Base-by-base conservation (phyloP, 2,888 invertebrate genomes). In the Morpho helenor region DNA sequence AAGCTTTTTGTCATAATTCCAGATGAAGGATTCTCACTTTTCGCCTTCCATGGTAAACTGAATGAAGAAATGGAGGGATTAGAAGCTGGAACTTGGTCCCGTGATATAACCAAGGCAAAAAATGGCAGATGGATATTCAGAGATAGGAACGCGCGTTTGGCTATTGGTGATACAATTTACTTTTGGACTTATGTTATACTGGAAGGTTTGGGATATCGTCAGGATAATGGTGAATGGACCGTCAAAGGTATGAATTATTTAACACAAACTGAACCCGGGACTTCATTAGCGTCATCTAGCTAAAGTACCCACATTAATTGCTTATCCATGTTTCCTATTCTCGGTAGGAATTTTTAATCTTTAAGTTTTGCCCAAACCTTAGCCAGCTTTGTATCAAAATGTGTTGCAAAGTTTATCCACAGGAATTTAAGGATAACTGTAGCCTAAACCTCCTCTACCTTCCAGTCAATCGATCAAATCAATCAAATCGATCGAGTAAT, bases 181-280 rank as follows among this genome's bases (percentile, higher is more conserved):
- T 96, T 94, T 76, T 96, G 96, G 96, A 92, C 95, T 0, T 95
- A 93, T 70, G 94, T 94, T 0, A 90, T 94, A 51, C 93, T 93
- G 70, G 84, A 94, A 65, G 94, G 94, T 0, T 75, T 94, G 31
- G 95, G 95, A 0, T 95, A 95, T 72, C 87, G 93, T n/a, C 92
- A 93, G 68, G 92, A 94, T 61, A 92, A 94, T 73, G 93, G 93
- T 43, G 82, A 85, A 57, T 92, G 92, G 84, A 85, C 75, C 3
- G 92, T 94, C 0, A 82, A 81, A 62, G 91, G 93, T 93, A 69
- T 52, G 39, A 39, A 45, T 49, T 39, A 47, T 22, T 8, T 22
- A 7, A 22, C n/a, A 46, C 4, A 23, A 47, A n/a, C 6, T 41
- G 16, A 23, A 4, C 23, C 2, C 5, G 5, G 4, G 31, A 5